These are phyloP conservation scores for Salvelinus fontinalis DNA, from an alignment of 2,113 vertebrate species.

Conservation along the genomic window DNA sequence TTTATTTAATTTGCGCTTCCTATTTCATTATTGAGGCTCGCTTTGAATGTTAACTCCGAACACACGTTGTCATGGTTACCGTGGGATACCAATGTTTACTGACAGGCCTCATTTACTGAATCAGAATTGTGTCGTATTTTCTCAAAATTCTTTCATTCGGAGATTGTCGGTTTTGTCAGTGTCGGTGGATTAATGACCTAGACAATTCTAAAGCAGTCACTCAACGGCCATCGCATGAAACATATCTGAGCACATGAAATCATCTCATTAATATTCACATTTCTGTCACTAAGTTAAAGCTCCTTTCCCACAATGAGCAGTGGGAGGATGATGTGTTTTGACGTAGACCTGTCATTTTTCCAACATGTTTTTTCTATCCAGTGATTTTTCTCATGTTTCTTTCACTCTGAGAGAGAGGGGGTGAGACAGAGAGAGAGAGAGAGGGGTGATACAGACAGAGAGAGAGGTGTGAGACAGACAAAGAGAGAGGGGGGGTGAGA, in stretches of 20 bases:
- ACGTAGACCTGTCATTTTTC: slow-evolving; percentile 56
- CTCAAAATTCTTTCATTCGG: slow-evolving; percentile 7
- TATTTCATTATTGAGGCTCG: slow-evolving; percentile 1
- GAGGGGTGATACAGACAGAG: background rate
- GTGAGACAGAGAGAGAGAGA: background rate
- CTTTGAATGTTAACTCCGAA: slow-evolving; percentile 12
- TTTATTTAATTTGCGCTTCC: slow-evolving; percentile 48
- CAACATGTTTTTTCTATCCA: slow-evolving; percentile 5
- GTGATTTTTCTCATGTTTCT: slow-evolving; percentile 44
- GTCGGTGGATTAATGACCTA: slow-evolving; percentile 55
- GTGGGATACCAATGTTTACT: slow-evolving; percentile 32
- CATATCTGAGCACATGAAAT: slow-evolving; percentile 44
- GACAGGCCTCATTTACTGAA: slow-evolving; percentile 24
- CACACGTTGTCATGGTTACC: background rate
- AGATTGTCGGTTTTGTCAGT: slow-evolving; percentile 44
- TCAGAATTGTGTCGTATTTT: slow-evolving; percentile 42
- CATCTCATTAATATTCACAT: slow-evolving; percentile 64
- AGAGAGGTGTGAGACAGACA: background rate
- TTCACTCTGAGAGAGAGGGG: slow-evolving; percentile 26
- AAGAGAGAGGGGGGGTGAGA: background rate
- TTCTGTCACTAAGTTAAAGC: slow-evolving; percentile 59
- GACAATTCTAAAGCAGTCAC: slow-evolving; percentile 66
- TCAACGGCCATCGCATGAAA: slow-evolving; percentile 51
- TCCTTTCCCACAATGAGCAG: slow-evolving; percentile 32
- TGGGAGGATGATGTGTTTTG: slow-evolving; percentile 62